These are phyloP conservation scores for Dendrolimus pini DNA, from an alignment of 2,888 invertebrate species.

Conservation along the genomic window DNA sequence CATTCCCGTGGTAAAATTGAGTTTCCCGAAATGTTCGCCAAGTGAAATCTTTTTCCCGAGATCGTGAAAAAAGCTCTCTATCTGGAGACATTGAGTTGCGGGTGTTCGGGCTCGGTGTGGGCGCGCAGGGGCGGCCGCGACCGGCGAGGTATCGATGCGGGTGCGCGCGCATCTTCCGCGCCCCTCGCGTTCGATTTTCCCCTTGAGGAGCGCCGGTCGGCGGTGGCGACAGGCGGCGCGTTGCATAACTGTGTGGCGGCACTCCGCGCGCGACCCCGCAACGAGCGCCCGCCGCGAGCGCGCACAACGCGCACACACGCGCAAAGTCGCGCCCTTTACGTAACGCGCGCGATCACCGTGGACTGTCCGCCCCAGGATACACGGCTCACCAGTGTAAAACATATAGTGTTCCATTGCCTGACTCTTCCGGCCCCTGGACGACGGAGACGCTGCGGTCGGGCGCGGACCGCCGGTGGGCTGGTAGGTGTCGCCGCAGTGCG, in stretches of 20 bases:
- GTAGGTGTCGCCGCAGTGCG: constrained; percentile 60
- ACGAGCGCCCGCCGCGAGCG: constrained; percentile 69
- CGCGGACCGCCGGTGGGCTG: constrained; percentile 52
- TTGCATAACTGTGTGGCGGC: constrained; percentile 70
- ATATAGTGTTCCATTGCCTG: constrained; percentile 42
- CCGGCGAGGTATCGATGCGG: constrained; percentile 49
- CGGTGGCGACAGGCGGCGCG: constrained; percentile 44
- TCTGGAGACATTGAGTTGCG: constrained; percentile 9
- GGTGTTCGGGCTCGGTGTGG: constrained; percentile 18
- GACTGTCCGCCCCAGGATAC: constrained; percentile 26
- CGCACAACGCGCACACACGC: constrained; percentile 59
- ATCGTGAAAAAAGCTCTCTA: too few species aligned
- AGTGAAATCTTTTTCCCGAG: too few species aligned
- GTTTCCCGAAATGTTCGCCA: too few species aligned
- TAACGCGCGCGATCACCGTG: constrained; percentile 68
- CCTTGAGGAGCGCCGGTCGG: constrained; percentile 46
- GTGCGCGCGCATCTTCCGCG: constrained; percentile 59
- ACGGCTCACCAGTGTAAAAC: constrained; percentile 40
- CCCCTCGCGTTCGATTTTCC: constrained; percentile 63
- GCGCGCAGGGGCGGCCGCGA: constrained; percentile 31
- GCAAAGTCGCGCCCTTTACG: constrained; percentile 68
- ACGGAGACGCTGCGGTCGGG: constrained; percentile 33
- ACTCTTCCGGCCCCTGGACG: constrained; percentile 26
- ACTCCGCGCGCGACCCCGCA: constrained; percentile 72
- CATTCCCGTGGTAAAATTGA: too few species aligned